Evolutionary conservation across 2,797 vertebrate genomes (phyloP).

Genomic region (Lagocephalus sceleratus): DNA sequence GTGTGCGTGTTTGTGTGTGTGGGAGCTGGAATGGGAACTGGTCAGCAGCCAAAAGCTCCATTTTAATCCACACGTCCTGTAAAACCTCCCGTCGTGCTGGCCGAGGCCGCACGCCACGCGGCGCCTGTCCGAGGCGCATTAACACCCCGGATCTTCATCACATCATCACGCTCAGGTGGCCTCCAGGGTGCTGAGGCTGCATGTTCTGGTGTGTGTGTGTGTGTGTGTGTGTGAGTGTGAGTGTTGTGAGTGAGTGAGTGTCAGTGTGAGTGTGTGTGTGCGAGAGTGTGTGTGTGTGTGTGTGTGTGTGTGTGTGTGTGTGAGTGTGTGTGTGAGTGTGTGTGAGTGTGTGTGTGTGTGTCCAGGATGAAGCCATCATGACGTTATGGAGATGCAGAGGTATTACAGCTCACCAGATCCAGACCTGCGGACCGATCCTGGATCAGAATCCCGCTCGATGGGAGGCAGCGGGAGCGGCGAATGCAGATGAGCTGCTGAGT

Average conservation of each 20-base stretch:
- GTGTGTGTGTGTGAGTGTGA: too few species aligned
- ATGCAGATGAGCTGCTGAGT: too few species aligned
- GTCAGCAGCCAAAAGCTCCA: slow-evolving; percentile 64
- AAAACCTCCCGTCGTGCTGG: slow-evolving; percentile 20
- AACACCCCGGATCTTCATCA: background rate
- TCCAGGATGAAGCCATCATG: slow-evolving; percentile 11
- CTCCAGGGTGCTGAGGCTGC: background rate
- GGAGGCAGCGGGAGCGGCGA: too few species aligned
- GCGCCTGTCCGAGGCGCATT: background rate
- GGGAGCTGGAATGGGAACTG: slow-evolving; percentile 47
- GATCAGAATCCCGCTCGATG: background rate
- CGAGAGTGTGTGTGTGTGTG: too few species aligned
- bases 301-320: too few species aligned
- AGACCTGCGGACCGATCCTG: background rate
- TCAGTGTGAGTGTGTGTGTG: too few species aligned
- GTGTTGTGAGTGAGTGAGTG: too few species aligned
- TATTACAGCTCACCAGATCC: slow-evolving; percentile 17
- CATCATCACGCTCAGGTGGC: too few species aligned
- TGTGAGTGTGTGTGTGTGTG: background rate
- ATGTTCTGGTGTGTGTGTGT: slow-evolving; percentile 1
- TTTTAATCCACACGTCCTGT: slow-evolving; percentile 37
- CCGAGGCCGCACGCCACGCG: slow-evolving; percentile 5
- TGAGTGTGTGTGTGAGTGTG: too few species aligned
- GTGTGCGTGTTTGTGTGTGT: slow-evolving; percentile 11
- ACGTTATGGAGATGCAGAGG: slow-evolving; percentile 18